A percentile compares a stretch with the other conserved stretches of the same genome.
Conservation (phyloP, 1,140 invertebrate genomes). For the Aphidius ervi region DNA sequence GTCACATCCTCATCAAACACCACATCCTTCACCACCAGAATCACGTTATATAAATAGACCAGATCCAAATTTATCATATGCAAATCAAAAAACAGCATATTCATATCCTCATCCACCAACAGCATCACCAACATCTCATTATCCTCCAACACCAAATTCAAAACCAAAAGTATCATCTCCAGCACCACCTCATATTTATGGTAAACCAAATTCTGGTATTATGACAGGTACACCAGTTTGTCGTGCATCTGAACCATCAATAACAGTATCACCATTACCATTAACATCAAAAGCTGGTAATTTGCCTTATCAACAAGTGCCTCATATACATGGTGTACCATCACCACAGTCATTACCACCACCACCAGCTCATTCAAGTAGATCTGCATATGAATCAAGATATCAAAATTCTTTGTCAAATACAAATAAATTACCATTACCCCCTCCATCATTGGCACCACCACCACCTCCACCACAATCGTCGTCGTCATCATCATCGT, state of each 20-base stretch:
- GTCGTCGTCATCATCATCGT: no score
- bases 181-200: conserved; percentile 73
- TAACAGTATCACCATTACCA: conserved; percentile 52
- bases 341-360: conserved; percentile 46
- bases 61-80: conserved; percentile 38
- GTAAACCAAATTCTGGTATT: conserved; percentile 64
- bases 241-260: conserved; percentile 49
- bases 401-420: background rate
- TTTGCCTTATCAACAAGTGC: conserved; percentile 64
- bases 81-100: conserved; percentile 40
- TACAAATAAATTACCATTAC: background rate
- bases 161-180: conserved; percentile 76
- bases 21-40: conserved; percentile 55
- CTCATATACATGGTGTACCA: conserved; percentile 56
- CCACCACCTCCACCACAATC: conserved; percentile 40
- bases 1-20: conserved; percentile 41
- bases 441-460: conserved; percentile 52
- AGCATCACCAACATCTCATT: conserved; percentile 38
- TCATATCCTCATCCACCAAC: conserved; percentile 41
- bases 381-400: conserved; percentile 52
- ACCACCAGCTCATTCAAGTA: conserved; percentile 58
- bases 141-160: conserved; percentile 42
- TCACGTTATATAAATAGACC: conserved; percentile 43
- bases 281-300: conserved; percentile 63
- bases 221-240: conserved; percentile 61